Evolutionary conservation across 1,140 invertebrate genomes (phyloP), one percentile per base, ranked within the genome.

Genomic region (Musca domestica): DNA sequence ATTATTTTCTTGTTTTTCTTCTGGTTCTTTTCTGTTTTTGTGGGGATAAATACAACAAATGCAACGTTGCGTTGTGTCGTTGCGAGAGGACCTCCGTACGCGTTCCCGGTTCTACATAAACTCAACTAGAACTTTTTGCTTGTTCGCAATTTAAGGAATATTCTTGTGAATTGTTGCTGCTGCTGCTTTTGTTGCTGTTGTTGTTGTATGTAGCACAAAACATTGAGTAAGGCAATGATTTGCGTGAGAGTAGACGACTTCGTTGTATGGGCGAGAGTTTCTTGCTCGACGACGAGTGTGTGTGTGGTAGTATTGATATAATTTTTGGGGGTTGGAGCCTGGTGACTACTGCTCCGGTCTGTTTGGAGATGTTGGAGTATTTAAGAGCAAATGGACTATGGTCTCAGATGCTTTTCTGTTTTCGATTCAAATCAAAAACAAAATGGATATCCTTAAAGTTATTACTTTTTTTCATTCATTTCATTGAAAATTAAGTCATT

Each of bases 51-150:
- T 47, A 25, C 15, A 61, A 46, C 27, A 27, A 51, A 47, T 54
- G 68, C 68, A 47, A 34, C 49, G 34, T 34, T 23, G 47, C 49
- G 34, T 34, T 23, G 47, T 17, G 51, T 47, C 14, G 64, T 46
- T 67, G 56, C 65, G 48, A 64, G 58, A 56, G 47, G 48, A 67
- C 68, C 52, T 69, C 66, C 49, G 61, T 20, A 67, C 66, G 66
- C 69, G 69, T 70, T 67, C 69, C 69, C 69, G 69, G 69, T 70
- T 70, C 69, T 67, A 56, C 30, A 70, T 67, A 58, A 67, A 70
- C 69, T 70, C 69, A 70, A 52, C 63, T 47, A 30, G 51, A 54
- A 51, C 48, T 30, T 66, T 61, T 54, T 48, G 56, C 15, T 61
- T 34, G 48, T 49, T n/a, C 48, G n/a, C 19, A 17, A 49, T 49